Base-by-base conservation (phyloP, 2,888 invertebrate genomes). In the Zele albiditarsus region DNA sequence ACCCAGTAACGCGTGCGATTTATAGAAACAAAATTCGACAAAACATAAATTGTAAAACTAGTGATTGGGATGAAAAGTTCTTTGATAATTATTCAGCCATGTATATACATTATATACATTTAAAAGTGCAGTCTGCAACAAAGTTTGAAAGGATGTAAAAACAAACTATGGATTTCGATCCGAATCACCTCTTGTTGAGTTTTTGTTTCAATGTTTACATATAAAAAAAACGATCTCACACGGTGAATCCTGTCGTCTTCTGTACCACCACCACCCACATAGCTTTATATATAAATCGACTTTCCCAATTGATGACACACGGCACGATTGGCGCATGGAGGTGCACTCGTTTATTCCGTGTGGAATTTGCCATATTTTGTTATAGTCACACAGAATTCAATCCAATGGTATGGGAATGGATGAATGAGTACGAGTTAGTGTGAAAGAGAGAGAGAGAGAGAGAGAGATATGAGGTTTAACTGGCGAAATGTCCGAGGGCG, bases 401-500 rank as follows among this genome's bases (percentile, higher is more conserved):
- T 71, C 46, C 31, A 28, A 53, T 23, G 65, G n/a, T 23, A 12
- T 42, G 53, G 57, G 62, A 73, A 38, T 66, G 71, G 73, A 66
- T 75, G 75, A 80, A 70, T 49, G 62, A 12, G 33, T 53, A 57
- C 49, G 42, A 28, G 63, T 49, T 49, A 12, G 33, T 53, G 58
- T 33, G 42, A 28, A 58, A 73, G 73, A 68, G 31, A 68, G 14
- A 49, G 42, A 63, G 25, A 63, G 23, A 42, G 65, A 31, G n/a
- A 70, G 25, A 46, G 28, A 42, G 67, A 12, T 71, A 38, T 46
- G 58, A 58, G 49, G 63, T 68, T 73, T 12, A 75, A 72, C 65
- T 67, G 68, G 73, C 67, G 71, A 70, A 71, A 67, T 71, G 46
- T 63, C 66, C 75, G 33, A 62, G 71, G 57, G 38, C 66, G 49